Evolutionary conservation across 2,888 invertebrate species (phyloP).

Genomic region (Venusia cambrica): DNA sequence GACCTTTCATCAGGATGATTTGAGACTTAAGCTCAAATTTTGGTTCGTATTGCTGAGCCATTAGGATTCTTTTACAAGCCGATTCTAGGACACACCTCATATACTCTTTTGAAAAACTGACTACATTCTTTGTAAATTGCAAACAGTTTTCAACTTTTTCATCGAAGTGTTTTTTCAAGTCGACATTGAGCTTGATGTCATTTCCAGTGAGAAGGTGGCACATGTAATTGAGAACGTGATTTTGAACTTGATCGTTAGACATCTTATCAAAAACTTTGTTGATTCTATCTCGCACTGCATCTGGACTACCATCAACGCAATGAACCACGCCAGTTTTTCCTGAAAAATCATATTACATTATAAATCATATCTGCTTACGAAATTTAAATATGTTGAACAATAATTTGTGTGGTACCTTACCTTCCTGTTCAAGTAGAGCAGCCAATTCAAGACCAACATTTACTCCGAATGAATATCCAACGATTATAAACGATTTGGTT

Average conservation of each 20-base stretch:
- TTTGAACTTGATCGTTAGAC: constrained; percentile 38
- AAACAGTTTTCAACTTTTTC: constrained; percentile 37
- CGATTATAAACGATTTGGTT: constrained; percentile 39
- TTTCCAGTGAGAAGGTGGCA: constrained; percentile 35
- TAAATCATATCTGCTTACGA: no score
- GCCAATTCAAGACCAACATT: constrained; percentile 56
- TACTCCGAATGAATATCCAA: constrained; percentile 53
- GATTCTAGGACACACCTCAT: constrained; percentile 36
- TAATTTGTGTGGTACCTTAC: constrained; percentile 35
- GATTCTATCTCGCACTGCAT: constrained; percentile 40
- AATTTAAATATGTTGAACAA: no score
- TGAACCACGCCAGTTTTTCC: constrained; percentile 47
- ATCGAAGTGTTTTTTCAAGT: constrained; percentile 34
- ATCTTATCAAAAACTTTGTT: constrained; percentile 40
- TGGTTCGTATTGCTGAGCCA: constrained; percentile 43
- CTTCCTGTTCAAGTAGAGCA: constrained; percentile 51
- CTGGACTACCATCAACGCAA: constrained; percentile 55
- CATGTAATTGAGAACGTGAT: constrained; percentile 38
- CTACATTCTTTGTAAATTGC: constrained; percentile 26
- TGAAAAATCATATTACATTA: no score
- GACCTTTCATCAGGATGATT: constrained; percentile 47
- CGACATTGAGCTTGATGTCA: constrained; percentile 24
- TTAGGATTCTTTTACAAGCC: constrained; percentile 37
- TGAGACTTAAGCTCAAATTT: constrained; percentile 43
- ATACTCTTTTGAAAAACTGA: constrained; percentile 40